Evolutionary conservation across 2,888 invertebrate genomes (phyloP).

Genomic region (Celastrina argiolus): DNA sequence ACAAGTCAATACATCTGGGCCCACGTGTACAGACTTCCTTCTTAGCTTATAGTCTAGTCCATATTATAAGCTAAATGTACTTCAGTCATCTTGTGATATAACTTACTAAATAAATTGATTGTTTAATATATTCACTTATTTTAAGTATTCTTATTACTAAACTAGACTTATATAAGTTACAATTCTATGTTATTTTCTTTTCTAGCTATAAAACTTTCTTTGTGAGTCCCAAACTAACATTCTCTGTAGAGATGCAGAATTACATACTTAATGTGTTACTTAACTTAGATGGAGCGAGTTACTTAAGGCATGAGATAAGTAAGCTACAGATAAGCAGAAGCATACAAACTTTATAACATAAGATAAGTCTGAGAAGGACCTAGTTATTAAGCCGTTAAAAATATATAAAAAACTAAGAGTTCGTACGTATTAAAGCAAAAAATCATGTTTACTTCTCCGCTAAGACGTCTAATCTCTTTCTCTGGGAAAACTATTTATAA

Average conservation of each 20-base stretch:
- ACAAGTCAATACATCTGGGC: no score
- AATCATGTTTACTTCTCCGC: background rate
- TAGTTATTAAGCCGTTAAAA: background rate
- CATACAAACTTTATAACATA: background rate
- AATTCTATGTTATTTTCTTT: background rate
- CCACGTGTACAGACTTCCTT: no score
- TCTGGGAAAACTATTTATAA: background rate
- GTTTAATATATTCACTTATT: no score
- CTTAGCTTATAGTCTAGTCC: no score
- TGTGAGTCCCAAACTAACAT: background rate
- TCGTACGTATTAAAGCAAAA: background rate
- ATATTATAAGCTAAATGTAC: no score
- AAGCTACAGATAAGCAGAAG: no score
- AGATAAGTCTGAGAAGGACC: background rate
- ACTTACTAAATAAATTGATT: no score
- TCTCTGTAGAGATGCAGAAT: background rate
- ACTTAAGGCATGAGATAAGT: slow-evolving; percentile 9
- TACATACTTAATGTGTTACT: slow-evolving; percentile 15
- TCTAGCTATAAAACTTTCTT: background rate
- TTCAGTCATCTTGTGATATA: no score
- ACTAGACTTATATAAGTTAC: no score
- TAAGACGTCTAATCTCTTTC: background rate
- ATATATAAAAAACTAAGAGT: background rate
- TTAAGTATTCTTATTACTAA: no score
- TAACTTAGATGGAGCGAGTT: slow-evolving; percentile 10